Evolutionary conservation across 1,140 invertebrate species (phyloP), one percentile per base, ranked within the genome.

Genomic region (Rhyzopertha dominica): DNA sequence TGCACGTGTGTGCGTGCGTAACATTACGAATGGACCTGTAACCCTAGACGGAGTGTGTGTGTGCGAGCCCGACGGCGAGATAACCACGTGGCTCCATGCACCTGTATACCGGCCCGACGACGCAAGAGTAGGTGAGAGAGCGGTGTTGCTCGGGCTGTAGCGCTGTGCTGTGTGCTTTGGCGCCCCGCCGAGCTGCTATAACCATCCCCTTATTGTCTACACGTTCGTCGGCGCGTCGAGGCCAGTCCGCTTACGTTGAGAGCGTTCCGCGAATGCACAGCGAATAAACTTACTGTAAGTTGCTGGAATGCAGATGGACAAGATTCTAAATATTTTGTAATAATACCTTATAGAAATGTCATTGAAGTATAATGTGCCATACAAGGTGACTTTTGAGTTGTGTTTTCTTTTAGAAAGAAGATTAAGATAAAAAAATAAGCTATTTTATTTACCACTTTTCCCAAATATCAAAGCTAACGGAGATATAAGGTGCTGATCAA

Each of bases 181-280:
- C 60, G 46, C 45, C 48, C 45, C 42, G 50, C 43, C 44, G 53
- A 53, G 56, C 56, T n/a, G n/a, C n/a, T 49, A 53, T 51, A 60
- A 56, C 60, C 60, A 54, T 58, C 58, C 53, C 58, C 49, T 51
- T 51, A 41, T 47, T 40, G 58, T 56, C 58, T 62, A 64, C 55
- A 64, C 56, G 47, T 25, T 34, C n/a, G 52, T 58, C 62, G 55
- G 37, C 32, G 49, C 58, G 57, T 56, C 58, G 37, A 47, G 60
- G 42, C 32, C 48, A 22, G 5, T 7, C 46, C 18, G 24, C 10
- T 50, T 32, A 46, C 7, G 7, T 26, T 26, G 7, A 7, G n/a
- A 8, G 24, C n/a, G 7, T 26, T n/a, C n/a, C n/a, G n/a, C n/a
- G n/a, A n/a, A n/a, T n/a, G n/a, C n/a, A n/a, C n/a, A n/a, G n/a